These are phyloP conservation scores for Urocolius indicus DNA, from an alignment of 2,113 vertebrate genomes.

Conservation along the genomic window DNA sequence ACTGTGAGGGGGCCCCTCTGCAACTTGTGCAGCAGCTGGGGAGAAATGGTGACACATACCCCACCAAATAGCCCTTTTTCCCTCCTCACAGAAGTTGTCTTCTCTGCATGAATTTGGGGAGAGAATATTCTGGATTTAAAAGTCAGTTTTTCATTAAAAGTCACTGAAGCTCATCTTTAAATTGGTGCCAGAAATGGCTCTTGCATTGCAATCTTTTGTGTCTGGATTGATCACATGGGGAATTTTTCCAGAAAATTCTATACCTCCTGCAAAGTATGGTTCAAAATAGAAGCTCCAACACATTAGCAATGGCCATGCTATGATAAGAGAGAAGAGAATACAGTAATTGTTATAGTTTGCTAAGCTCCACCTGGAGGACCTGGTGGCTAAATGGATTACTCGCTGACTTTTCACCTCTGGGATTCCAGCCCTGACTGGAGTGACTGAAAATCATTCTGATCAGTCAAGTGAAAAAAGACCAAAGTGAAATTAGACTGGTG, in stretches of 20 bases:
- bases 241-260: conserved; percentile 56
- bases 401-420: conserved; percentile 72
- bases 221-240: neutral
- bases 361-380: conserved; percentile 66
- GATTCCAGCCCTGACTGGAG: conserved; percentile 67
- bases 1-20: neutral
- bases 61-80: neutral
- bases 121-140: neutral
- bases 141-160: conserved; percentile 32
- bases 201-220: conserved; percentile 1
- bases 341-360: conserved; percentile 47
- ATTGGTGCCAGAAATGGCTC: neutral
- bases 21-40: neutral
- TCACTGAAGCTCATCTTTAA: conserved; percentile 41
- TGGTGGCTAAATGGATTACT: conserved; percentile 73
- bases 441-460: conserved; percentile 80
- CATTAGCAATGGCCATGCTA: conserved; percentile 14
- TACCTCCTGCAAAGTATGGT: conserved; percentile 21
- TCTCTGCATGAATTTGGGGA: neutral
- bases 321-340: conserved; percentile 38
- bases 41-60: neutral
- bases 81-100: neutral
- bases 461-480: conserved; percentile 75
- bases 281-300: conserved; percentile 19
- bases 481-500: conserved; percentile 70